These are phyloP conservation scores for Malurus alboscapulatus DNA, from an alignment of 2,113 vertebrate species.

Conservation along the genomic window DNA sequence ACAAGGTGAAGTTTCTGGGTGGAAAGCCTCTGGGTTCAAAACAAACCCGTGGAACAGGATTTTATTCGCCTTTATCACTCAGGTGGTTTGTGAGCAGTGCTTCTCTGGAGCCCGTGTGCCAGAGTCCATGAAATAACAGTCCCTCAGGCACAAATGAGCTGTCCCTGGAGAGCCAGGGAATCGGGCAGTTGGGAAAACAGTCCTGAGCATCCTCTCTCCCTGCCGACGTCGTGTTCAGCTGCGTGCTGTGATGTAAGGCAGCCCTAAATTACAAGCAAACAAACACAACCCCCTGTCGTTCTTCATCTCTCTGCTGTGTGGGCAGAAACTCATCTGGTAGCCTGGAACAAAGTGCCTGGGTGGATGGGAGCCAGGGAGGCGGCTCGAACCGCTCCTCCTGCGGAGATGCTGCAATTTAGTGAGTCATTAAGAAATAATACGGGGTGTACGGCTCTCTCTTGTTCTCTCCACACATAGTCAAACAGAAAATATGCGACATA, in stretches of 20 bases:
- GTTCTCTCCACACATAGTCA: background rate
- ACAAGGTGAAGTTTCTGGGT: background rate
- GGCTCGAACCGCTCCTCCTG: background rate
- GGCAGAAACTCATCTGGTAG: background rate
- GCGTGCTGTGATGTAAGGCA: background rate
- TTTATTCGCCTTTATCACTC: background rate
- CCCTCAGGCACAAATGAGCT: background rate
- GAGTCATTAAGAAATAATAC: conserved; percentile 4
- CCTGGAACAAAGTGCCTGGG: background rate
- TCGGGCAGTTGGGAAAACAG: accelerated
- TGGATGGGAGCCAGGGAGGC: background rate
- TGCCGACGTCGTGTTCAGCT: background rate
- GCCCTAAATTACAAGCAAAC: background rate
- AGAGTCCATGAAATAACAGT: background rate
- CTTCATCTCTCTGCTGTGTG: background rate
- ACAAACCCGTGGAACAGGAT: accelerated
- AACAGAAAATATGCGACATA: background rate
- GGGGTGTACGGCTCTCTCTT: background rate
- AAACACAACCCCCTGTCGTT: background rate
- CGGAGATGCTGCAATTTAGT: background rate
- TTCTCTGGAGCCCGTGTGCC: background rate
- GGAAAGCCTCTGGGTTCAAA: background rate
- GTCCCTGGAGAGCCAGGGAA: background rate
- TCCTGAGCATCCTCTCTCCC: background rate
- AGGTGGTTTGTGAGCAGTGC: background rate